phyloP scores from a whole-genome alignment of 2,797 vertebrate genomes.

The Sternarchorhynchus goeldii region DNA sequence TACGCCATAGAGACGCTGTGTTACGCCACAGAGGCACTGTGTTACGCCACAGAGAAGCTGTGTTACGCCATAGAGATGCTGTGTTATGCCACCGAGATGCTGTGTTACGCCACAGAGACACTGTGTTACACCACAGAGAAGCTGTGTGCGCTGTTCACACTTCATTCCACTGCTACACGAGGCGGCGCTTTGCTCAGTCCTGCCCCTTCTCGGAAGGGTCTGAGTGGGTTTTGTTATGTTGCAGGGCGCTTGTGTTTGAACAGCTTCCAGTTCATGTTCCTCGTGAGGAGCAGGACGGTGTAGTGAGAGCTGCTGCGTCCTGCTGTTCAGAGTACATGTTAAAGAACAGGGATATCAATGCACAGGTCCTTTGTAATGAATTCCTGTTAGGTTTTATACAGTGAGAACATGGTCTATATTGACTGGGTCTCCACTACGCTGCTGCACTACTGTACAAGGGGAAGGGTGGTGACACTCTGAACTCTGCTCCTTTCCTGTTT shows the following conservation, averaged over 20 bases:
- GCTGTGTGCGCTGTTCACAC: too few relatives aligned
- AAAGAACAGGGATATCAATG: neutral
- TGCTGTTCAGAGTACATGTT: neutral
- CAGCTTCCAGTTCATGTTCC: conserved; percentile 2
- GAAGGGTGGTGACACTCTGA: conserved; percentile 68
- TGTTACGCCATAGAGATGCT: too few relatives aligned
- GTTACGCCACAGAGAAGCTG: too few relatives aligned
- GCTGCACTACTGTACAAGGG: conserved; percentile 49
- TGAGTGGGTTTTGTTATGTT: conserved; percentile 9
- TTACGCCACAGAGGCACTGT: too few relatives aligned
- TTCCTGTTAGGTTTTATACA: conserved; percentile 3
- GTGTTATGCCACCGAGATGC: too few relatives aligned
- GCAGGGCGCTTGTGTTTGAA: neutral
- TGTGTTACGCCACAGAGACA: too few relatives aligned
- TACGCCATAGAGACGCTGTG: too few relatives aligned
- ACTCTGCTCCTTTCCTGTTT: conserved; percentile 72
- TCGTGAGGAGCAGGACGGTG: neutral
- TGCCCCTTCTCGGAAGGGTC: neutral
- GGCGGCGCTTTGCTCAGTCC: too few relatives aligned
- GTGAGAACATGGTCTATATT: conserved; percentile 45
- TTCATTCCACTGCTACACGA: too few relatives aligned
- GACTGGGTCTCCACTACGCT: conserved; percentile 39
- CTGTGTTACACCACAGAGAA: too few relatives aligned
- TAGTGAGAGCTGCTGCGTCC: neutral
- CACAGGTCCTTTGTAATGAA: neutral